Evolutionary conservation across 2,797 vertebrate species (phyloP).

Genomic region (Tamandua tetradactyla): DNA sequence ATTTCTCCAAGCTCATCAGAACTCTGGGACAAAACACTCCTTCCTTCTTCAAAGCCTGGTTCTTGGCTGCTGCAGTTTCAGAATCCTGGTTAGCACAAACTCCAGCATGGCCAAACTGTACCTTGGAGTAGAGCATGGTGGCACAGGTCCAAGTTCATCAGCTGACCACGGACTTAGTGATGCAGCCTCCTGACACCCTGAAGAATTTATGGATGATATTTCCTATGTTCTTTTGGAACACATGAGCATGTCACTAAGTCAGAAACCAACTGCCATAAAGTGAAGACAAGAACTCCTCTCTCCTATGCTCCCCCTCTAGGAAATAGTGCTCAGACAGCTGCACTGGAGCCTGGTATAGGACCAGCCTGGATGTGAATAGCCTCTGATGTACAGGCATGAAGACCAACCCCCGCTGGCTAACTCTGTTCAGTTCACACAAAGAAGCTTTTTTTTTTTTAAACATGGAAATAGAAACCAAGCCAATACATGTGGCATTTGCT

Average conservation of each 20-base stretch:
- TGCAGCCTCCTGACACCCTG: no score
- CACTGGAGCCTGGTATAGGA: slow-evolving; percentile 43
- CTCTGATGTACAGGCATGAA: slow-evolving; percentile 22
- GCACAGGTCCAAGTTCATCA: no score
- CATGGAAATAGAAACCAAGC: slow-evolving; percentile 82
- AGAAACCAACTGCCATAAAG: neutral
- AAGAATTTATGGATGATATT: slow-evolving; percentile 98
- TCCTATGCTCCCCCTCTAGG: neutral
- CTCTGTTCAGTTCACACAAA: slow-evolving; percentile 71
- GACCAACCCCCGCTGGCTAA: slow-evolving; percentile 60
- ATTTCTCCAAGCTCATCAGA: slow-evolving; percentile 96
- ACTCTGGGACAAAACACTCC: slow-evolving; percentile 94
- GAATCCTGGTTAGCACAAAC: slow-evolving; percentile 97
- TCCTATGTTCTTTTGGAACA: slow-evolving; percentile 98
- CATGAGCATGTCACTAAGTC: slow-evolving; percentile 94
- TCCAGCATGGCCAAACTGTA: slow-evolving; percentile 98
- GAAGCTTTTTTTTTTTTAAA: slow-evolving; percentile 76
- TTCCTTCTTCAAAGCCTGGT: slow-evolving; percentile 93
- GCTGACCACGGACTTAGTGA: no score
- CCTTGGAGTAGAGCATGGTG: no score
- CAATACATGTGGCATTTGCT: slow-evolving; percentile 77
- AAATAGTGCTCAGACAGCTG: slow-evolving; percentile 33
- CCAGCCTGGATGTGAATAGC: slow-evolving; percentile 65
- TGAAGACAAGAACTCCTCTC: slow-evolving; percentile 12
- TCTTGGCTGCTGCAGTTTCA: slow-evolving; percentile 96